phyloP scores from a whole-genome alignment of 2,888 invertebrate species.

The Thereva unica region DNA sequence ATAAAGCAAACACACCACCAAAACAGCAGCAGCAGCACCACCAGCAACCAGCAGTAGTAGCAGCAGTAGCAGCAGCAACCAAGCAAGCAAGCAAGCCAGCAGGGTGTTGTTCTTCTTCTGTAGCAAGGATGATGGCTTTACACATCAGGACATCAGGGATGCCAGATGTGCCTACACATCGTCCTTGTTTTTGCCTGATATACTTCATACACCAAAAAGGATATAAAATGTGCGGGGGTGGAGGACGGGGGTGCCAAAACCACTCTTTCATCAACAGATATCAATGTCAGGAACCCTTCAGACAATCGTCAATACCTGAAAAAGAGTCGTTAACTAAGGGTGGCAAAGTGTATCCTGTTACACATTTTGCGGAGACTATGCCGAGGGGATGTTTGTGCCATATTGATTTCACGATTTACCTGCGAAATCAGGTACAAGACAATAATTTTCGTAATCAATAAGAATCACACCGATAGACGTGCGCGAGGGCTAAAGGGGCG shows the following conservation, averaged over 20 bases:
- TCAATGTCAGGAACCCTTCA: slow-evolving; percentile 27
- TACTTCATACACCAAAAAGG: no score
- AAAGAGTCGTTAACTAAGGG: slow-evolving; percentile 27
- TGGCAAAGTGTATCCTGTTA: slow-evolving; percentile 9
- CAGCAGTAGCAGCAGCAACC: not conserved
- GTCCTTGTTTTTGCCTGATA: no score
- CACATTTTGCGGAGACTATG: not conserved
- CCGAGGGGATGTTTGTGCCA: slow-evolving; percentile 1
- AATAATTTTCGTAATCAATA: slow-evolving; percentile 36
- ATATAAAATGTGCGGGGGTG: not conserved
- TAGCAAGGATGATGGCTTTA: not conserved
- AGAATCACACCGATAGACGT: slow-evolving; percentile 2
- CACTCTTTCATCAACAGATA: slow-evolving; percentile 29
- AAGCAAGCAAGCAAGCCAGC: not conserved
- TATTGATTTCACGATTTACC: slow-evolving; percentile 34
- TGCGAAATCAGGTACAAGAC: slow-evolving; percentile 36
- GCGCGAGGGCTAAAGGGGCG: not conserved
- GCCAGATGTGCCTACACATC: slow-evolving; percentile 17
- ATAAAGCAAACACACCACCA: no score
- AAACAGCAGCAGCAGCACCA: not conserved
- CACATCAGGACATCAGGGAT: slow-evolving; percentile 14
- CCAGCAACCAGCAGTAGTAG: not conserved
- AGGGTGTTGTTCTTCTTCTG: not conserved
- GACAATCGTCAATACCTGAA: slow-evolving; percentile 14
- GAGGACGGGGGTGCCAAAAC: slow-evolving; percentile 7